Evolutionary conservation across 2,888 invertebrate genomes (phyloP).

Genomic region (Lithodes maja): DNA sequence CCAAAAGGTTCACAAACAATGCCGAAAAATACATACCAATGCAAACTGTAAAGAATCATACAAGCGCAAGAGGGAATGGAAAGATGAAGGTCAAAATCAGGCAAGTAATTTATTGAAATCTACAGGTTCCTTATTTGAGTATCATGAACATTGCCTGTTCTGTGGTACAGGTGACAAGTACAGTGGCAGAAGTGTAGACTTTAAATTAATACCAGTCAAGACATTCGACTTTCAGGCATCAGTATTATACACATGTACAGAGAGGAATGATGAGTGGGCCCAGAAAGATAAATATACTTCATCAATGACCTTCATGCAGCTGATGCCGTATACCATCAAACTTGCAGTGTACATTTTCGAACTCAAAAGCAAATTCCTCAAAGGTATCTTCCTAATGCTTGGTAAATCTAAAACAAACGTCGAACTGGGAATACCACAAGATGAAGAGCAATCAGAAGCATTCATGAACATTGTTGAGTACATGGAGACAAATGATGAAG

Average conservation of each 20-base stretch:
- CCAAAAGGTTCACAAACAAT: conserved; percentile 2
- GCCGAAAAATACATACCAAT: background rate
- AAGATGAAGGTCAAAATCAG: background rate
- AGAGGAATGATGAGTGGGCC: conserved; percentile 7
- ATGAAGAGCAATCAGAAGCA: background rate
- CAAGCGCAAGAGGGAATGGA: conserved; percentile 2
- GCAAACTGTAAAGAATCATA: background rate
- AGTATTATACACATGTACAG: background rate
- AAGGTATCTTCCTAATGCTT: background rate
- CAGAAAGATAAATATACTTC: background rate
- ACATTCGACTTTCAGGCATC: conserved; percentile 1
- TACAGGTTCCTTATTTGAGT: background rate
- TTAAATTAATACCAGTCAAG: background rate
- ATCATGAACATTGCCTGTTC: conserved; percentile 9
- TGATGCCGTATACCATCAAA: conserved; percentile 31
- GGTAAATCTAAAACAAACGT: background rate
- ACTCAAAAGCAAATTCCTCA: conserved; percentile 21
- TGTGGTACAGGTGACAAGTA: conserved; percentile 21
- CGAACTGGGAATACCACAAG: background rate
- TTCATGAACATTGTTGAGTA: conserved; percentile 10
- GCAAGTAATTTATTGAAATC: background rate
- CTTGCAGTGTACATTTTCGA: conserved; percentile 34
- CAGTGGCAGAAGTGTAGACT: conserved; percentile 13
- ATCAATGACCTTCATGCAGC: conserved; percentile 33
- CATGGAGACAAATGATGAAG: background rate